Conservation (phyloP, 2,113 vertebrate species). For the Haliaeetus leucogaster region DNA sequence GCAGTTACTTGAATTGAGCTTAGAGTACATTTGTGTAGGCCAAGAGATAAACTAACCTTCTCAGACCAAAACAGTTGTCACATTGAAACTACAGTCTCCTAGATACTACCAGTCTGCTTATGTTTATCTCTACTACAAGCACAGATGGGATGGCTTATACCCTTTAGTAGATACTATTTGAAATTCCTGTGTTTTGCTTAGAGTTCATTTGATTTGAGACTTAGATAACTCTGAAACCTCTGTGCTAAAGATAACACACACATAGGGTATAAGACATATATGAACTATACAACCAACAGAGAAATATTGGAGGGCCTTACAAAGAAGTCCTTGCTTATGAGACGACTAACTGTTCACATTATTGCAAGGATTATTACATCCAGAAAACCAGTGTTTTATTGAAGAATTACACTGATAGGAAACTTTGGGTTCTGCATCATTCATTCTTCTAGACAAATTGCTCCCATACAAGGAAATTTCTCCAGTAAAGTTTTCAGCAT, state of each 20-base stretch:
- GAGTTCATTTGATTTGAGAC: not conserved
- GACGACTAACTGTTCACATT: not conserved
- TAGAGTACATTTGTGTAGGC: not conserved
- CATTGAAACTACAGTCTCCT: not conserved
- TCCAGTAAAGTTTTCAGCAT: not conserved
- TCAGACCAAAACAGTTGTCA: not conserved
- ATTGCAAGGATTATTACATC: not conserved
- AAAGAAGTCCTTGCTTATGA: not conserved
- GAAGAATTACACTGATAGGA: not conserved
- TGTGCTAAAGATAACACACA: not conserved
- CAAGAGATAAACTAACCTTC: not conserved
- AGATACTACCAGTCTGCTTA: not conserved
- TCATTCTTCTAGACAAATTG: not conserved
- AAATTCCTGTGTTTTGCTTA: not conserved
- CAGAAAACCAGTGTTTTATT: not conserved
- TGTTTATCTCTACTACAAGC: not conserved
- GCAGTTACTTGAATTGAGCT: not conserved
- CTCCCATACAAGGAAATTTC: not conserved
- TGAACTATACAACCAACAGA: not conserved
- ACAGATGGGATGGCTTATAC: not conserved
- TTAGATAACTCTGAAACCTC: not conserved
- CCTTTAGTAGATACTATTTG: not conserved
- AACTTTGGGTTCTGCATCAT: not conserved
- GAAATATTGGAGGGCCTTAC: not conserved
- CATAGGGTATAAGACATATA: not conserved